Evolutionary conservation across 2,888 invertebrate genomes (phyloP).

Genomic region (Plebejus melissa): DNA sequence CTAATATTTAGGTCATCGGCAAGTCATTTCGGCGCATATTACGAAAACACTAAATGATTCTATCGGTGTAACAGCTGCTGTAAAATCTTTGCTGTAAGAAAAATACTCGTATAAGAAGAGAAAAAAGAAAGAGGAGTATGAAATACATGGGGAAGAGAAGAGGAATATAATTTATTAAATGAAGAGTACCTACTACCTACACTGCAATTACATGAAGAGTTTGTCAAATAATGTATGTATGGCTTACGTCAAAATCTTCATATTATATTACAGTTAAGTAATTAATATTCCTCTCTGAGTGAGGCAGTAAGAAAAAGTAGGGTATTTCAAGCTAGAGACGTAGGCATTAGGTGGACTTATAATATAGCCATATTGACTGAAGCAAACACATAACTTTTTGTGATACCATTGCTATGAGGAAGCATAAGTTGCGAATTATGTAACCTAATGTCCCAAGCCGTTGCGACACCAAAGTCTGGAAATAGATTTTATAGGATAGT

Average conservation of each 20-base stretch:
- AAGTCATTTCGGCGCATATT: conserved; percentile 12
- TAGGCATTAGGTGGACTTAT: not conserved
- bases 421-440: conserved; percentile 13
- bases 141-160: not conserved
- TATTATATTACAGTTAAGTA: too few relatives aligned
- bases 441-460: conserved; percentile 12
- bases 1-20: conserved; percentile 30
- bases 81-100: not conserved
- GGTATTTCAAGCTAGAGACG: not conserved
- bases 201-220: too few relatives aligned
- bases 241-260: too few relatives aligned
- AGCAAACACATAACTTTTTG: not conserved
- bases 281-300: too few relatives aligned
- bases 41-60: conserved; percentile 13
- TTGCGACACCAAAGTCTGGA: not conserved
- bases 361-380: not conserved
- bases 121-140: not conserved
- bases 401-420: not conserved
- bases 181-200: too few relatives aligned
- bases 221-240: too few relatives aligned
- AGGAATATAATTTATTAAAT: too few relatives aligned
- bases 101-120: not conserved
- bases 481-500: conserved; percentile 18
- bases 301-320: not conserved
- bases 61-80: not conserved